Base-by-base conservation (phyloP, 2,797 vertebrate species). In the Myiotriccus ornatus region DNA sequence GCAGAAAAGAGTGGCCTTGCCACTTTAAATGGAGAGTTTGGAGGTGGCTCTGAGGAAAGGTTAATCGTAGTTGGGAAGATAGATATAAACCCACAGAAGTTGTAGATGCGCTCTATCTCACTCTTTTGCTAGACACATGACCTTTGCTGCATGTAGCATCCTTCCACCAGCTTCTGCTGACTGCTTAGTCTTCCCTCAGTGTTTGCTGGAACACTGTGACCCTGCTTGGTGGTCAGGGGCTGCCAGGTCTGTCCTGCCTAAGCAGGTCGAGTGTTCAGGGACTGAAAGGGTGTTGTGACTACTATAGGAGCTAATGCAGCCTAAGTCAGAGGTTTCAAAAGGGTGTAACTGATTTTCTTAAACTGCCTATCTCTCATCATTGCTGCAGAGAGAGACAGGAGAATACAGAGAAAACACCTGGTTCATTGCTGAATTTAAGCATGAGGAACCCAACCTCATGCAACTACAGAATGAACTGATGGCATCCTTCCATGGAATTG, bases 161-260 rank as follows among this genome's bases (percentile, higher is more conserved):
- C 69, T 65, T 69, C 37, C 47, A 25, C 23, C 53, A 34, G 35
- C 11, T 71, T 43, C 39, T 32, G 32, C 50, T 56, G 53, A 27
- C 7, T 59, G 25, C 41, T 65, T 28, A 25, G 8, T 16, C 47
- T 65, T 75, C 37, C 37, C 24, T 44, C 24, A 13, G 41, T 0
- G 3, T 35, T 59, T 1, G 1, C 25, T 59, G 0, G 2, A 39
- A 11, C 0, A 0, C 6, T 27, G 34, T 18, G 55, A 3, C 27
- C 10, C 35, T 73, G 12, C 56, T 53, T 2, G 0, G 32, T 55
- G 34, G 23, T 9, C 21, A 6, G 35, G 30, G 24, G 14, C 52
- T 84, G 46, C 41, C 28, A 46, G 20, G 21, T 89, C 55, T 7
- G 2, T 69, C 52, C 28, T 1, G 1, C 35, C 41, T 55, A 25